Conservation (phyloP, 2,888 invertebrate species). For the Oxycera nigricornis region DNA sequence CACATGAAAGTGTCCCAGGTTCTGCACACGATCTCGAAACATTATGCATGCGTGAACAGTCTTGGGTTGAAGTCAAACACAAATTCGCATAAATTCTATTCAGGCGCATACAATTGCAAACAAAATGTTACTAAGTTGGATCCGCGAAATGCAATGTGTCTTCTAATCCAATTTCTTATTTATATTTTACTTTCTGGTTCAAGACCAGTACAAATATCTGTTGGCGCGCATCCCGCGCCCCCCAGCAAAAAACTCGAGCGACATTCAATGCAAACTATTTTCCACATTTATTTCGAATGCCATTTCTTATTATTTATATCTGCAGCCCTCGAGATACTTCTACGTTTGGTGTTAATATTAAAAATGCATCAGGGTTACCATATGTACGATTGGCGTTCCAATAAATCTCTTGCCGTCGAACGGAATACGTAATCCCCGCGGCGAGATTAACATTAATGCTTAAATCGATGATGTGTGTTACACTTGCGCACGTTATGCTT, state of each 20-base stretch:
- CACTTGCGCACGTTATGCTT: constrained; percentile 1
- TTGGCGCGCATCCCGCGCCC: not conserved
- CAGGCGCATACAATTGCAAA: constrained; percentile 14
- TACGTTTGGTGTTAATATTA: constrained; percentile 6
- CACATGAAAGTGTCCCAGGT: not conserved
- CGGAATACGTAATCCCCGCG: constrained; percentile 13
- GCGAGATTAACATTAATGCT: constrained; percentile 25
- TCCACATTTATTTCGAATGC: constrained; percentile 13
- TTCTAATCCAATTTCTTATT: constrained; percentile 32
- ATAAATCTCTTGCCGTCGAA: constrained; percentile 27
- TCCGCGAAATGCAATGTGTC: constrained; percentile 19
- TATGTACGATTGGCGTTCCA: constrained; percentile 24
- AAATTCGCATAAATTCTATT: constrained; percentile 46
- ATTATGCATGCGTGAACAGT: constrained; percentile 42
- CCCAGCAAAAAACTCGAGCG: constrained; percentile 17
- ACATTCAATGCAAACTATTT: constrained; percentile 35
- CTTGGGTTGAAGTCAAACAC: constrained; percentile 44
- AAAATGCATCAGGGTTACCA: constrained; percentile 38
- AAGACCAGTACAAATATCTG: constrained; percentile 12
- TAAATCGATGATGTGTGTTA: constrained; percentile 33
- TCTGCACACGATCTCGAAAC: constrained; percentile 18
- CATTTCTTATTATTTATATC: constrained; percentile 6
- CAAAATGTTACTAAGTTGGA: constrained; percentile 45
- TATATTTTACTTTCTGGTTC: not conserved
- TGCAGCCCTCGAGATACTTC: constrained; percentile 15